Base-by-base conservation (phyloP, 1,140 invertebrate species). In the Nylanderia fulva region DNA sequence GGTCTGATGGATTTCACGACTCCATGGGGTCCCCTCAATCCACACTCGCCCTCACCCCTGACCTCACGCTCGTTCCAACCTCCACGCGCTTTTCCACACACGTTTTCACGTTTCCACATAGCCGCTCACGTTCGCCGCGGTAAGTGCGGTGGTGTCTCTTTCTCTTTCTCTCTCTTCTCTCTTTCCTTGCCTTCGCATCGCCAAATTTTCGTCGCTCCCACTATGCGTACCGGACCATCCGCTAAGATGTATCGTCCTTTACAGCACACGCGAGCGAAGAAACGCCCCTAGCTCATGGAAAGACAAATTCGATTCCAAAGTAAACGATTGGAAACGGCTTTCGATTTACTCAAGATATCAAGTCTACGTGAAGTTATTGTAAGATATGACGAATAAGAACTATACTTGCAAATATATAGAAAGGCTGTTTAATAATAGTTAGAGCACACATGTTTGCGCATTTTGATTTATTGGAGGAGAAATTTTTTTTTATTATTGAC, bases 1-100 rank as follows among this genome's bases (percentile, higher is more conserved):
- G 90, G 87, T 86, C 92, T 93, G 92, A 93, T 93, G 92, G 92
- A 93, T 93, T 93, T 93, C 92, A 93, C 90, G 92, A 93, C 91
- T 89, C 92, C 92, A 87, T 88, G 58, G 92, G 92, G 92, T 92
- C 90, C 90, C 90, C 89, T 93, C 92, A 92, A 93, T 93, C 90
- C 91, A 92, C 89, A 68, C 90, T 91, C 89, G 69, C 79, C 86
- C 75, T 84, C 87, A 72, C 86, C 87, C 84, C 66, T 89, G 84
- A 90, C 86, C 90, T 84, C 85, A 75, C 52, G 48, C 66, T 85
- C 86, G 79, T 71, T 74, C 74, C 82, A 77, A 80, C 85, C 87
- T 84, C 79, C 84, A 66, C 80, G 80, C 80, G 72, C 82, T 90
- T 82, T 87, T 85, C 86, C 85, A 79, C 86, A 85, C 68, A 86